phyloP scores from a whole-genome alignment of 2,113 vertebrate species.

The Chaetodon trifascialis region DNA sequence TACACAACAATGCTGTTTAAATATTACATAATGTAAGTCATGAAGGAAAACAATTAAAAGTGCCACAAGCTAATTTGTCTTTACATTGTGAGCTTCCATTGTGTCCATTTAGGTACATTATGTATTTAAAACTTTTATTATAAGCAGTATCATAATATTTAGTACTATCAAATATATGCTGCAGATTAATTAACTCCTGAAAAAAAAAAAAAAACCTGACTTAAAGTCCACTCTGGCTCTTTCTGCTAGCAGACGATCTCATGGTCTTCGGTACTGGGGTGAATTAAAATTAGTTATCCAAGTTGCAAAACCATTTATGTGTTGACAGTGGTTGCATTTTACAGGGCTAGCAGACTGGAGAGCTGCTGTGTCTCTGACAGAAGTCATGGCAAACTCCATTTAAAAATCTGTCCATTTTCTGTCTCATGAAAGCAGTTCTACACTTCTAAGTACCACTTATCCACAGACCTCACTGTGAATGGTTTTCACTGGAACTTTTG shows the following conservation, averaged over 20 bases:
- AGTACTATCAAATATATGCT: background rate
- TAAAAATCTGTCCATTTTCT: background rate
- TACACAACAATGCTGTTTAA: background rate
- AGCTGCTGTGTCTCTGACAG: background rate
- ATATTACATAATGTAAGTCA: background rate
- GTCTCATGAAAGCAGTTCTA: background rate
- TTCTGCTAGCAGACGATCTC: no score
- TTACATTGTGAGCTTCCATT: background rate
- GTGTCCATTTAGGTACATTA: background rate
- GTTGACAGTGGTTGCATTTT: background rate
- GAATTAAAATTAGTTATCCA: no score
- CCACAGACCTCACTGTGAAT: background rate
- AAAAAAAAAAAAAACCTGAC: no score
- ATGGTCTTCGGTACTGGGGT: no score
- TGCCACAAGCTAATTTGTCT: background rate
- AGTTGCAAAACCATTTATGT: background rate
- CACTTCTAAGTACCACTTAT: background rate
- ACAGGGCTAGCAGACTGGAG: background rate
- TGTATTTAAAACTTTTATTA: background rate
- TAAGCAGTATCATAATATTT: background rate
- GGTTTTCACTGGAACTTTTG: background rate
- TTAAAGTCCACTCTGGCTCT: no score
- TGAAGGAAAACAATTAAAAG: background rate
- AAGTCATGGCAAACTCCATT: background rate
- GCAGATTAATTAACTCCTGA: no score